These are phyloP conservation scores for Augochlora pura DNA, from an alignment of 1,140 invertebrate species.

Conservation along the genomic window DNA sequence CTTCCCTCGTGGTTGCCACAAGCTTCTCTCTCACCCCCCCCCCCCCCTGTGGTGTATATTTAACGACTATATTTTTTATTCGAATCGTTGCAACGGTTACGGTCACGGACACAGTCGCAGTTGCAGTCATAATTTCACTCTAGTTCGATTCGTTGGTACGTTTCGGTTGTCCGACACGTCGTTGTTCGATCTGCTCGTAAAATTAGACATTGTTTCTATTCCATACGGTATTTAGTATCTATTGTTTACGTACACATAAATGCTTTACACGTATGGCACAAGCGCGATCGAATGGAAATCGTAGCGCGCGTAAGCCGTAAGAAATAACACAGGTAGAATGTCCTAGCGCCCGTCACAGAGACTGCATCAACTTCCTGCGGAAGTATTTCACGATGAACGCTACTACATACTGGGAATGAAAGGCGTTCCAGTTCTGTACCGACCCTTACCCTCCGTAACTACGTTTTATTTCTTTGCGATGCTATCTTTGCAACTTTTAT, in stretches of 20 bases:
- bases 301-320: not conserved
- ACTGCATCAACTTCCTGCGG: conserved; percentile 68
- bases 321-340: conserved; percentile 20
- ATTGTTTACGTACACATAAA: too few species aligned
- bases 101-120: not conserved
- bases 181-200: too few species aligned
- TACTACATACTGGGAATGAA: conserved; percentile 20
- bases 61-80: conserved; percentile 20
- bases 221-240: too few species aligned
- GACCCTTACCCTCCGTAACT: conserved; percentile 6
- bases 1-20: not conserved
- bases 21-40: not conserved
- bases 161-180: too few species aligned
- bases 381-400: conserved; percentile 47
- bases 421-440: conserved; percentile 33
- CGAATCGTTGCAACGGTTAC: not conserved
- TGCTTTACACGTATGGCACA: not conserved
- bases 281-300: not conserved
- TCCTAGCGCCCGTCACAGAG: conserved; percentile 63
- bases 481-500: not conserved
- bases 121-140: not conserved
- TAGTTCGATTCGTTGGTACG: too few species aligned
- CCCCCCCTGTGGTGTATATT: conserved; percentile 5
- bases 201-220: too few species aligned
- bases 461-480: not conserved